These are phyloP conservation scores for Petrocephalus sullivani DNA, from an alignment of 2,797 vertebrate genomes.

Conservation along the genomic window DNA sequence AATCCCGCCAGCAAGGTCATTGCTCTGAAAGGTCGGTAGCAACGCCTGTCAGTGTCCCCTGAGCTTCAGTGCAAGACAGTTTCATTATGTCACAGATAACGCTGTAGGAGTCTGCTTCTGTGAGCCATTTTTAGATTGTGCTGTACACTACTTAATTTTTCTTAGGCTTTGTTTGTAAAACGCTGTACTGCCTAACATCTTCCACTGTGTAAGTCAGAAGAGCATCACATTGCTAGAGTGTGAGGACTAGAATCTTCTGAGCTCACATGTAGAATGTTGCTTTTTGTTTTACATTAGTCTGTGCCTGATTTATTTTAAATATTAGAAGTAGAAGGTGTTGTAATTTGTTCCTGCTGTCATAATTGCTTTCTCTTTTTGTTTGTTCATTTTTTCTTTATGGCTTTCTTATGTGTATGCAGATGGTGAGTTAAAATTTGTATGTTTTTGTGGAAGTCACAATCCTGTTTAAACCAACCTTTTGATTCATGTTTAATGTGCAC, in stretches of 20 bases:
- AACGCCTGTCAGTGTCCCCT: not conserved
- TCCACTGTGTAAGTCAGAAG: constrained; percentile 29
- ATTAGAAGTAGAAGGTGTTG: constrained; percentile 17
- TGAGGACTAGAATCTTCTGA: constrained; percentile 25
- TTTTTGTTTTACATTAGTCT: constrained; percentile 41
- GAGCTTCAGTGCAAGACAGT: not conserved
- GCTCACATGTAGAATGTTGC: constrained; percentile 46
- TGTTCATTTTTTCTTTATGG: constrained; percentile 75
- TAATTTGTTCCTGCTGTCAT: constrained; percentile 62
- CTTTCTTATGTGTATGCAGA: constrained; percentile 99
- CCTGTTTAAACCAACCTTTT: constrained; percentile 58
- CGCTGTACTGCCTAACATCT: constrained; percentile 26
- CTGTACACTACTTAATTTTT: constrained; percentile 15
- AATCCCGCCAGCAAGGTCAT: constrained; percentile 99
- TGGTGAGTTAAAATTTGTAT: constrained; percentile 89
- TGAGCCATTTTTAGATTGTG: not conserved
- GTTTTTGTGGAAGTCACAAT: constrained; percentile 66
- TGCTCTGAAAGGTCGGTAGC: constrained; percentile 85
- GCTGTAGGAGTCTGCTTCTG: not conserved
- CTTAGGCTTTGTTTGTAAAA: constrained; percentile 25
- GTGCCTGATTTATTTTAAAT: constrained; percentile 42
- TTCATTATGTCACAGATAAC: not conserved
- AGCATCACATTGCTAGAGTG: constrained; percentile 10
- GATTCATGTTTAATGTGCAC: constrained; percentile 8
- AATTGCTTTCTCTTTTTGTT: constrained; percentile 70